A percentile compares a stretch with the other conserved stretches of the same genome.
These are phyloP conservation scores for Synergus umbraculus DNA, from an alignment of 2,888 invertebrate genomes.

Conservation along the genomic window DNA sequence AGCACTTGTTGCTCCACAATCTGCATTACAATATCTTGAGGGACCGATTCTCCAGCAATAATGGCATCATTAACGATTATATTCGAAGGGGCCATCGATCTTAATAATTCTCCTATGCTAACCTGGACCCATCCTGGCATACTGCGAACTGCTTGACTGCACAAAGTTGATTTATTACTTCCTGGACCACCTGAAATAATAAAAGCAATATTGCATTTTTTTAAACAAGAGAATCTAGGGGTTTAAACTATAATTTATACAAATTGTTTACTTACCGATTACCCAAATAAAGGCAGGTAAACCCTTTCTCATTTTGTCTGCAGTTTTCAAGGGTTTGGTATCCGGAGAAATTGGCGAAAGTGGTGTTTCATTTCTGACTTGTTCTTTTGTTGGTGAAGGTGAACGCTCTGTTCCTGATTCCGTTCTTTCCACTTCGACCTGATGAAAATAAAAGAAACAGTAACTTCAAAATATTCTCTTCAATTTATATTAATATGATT, in stretches of 20 bases:
- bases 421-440: conserved; percentile 72
- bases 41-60: conserved; percentile 89
- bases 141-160: conserved; percentile 84
- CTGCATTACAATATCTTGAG: conserved; percentile 87
- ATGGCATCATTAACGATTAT: conserved; percentile 85
- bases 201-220: neutral
- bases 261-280: conserved; percentile 72
- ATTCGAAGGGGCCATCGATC: conserved; percentile 84
- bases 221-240: neutral
- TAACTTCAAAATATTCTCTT: neutral
- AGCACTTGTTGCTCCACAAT: conserved; percentile 85
- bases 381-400: conserved; percentile 52
- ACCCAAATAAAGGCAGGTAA: conserved; percentile 78
- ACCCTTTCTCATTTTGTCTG: conserved; percentile 68
- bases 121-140: conserved; percentile 88
- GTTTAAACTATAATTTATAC: neutral
- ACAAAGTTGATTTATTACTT: conserved; percentile 91
- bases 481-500: neutral
- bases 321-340: conserved; percentile 66
- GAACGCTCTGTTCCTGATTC: conserved; percentile 50
- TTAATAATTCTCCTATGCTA: conserved; percentile 88
- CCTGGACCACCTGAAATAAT: conserved; percentile 87
- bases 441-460: neutral
- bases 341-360: conserved; percentile 58
- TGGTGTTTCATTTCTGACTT: conserved; percentile 54